Conservation (phyloP, 2,113 vertebrate species). For the Plecotus auritus region DNA sequence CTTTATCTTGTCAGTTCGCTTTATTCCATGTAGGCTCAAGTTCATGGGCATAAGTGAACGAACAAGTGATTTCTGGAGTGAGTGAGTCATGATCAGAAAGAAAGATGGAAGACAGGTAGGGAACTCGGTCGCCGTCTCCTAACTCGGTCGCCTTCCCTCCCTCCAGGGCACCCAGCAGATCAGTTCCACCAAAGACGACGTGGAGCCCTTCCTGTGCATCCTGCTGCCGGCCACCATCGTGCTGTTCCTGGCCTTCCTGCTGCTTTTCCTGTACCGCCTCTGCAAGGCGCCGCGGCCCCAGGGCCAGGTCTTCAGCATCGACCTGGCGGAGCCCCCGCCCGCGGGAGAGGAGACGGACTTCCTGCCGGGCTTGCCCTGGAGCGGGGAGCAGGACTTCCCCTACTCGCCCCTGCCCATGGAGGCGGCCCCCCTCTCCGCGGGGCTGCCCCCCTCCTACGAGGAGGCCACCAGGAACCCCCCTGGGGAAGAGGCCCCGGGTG, state of each 20-base stretch:
- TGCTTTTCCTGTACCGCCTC: slow-evolving; percentile 82
- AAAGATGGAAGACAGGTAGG: neutral
- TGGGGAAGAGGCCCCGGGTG: slow-evolving; percentile 61
- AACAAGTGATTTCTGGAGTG: neutral
- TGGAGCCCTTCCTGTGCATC: slow-evolving; percentile 87
- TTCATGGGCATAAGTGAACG: neutral
- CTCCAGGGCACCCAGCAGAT: slow-evolving; percentile 83
- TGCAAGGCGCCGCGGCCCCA: slow-evolving; percentile 73
- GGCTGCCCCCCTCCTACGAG: slow-evolving; percentile 87
- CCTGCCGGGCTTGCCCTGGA: slow-evolving; percentile 73
- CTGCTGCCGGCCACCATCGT: slow-evolving; percentile 83
- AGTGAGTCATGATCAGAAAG: neutral
- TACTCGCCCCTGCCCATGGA: slow-evolving; percentile 77
- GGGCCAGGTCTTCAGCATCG: slow-evolving; percentile 85
- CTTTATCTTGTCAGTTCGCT: neutral
- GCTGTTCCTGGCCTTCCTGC: slow-evolving; percentile 86
- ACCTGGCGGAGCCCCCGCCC: slow-evolving; percentile 78
- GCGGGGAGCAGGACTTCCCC: slow-evolving; percentile 69
- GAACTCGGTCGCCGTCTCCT: neutral
- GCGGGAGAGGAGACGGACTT: slow-evolving; percentile 60
- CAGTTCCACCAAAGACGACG: slow-evolving; percentile 78
- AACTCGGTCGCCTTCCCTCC: neutral
- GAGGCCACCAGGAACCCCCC: slow-evolving; percentile 85
- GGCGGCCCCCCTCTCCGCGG: slow-evolving; percentile 78
- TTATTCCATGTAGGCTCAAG: neutral